Conservation (phyloP, 2,888 invertebrate species). For the Heliconius cydno region DNA sequence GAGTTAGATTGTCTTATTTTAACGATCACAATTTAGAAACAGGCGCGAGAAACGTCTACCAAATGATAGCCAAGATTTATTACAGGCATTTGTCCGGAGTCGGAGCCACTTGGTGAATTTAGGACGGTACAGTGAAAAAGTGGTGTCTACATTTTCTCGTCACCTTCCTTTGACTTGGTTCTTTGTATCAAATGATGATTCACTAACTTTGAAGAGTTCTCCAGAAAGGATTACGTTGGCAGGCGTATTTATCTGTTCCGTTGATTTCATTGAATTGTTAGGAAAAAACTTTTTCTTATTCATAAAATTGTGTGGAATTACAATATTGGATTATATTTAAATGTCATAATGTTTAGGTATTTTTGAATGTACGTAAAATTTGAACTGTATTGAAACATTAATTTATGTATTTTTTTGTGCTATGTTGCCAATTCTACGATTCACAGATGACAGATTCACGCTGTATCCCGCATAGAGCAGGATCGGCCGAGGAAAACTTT, state of each 20-base stretch:
- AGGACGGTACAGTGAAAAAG: constrained; percentile 46
- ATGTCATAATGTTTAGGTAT: too few relatives aligned
- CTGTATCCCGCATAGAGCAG: too few relatives aligned
- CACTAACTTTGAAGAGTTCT: constrained; percentile 31
- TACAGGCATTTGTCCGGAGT: constrained; percentile 49
- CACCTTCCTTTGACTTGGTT: constrained; percentile 48
- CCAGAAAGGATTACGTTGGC: constrained; percentile 11
- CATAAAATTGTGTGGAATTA: too few relatives aligned
- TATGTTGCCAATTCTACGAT: too few relatives aligned
- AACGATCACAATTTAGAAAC: constrained; percentile 48
- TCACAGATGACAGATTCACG: too few relatives aligned
- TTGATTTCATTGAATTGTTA: neutral
- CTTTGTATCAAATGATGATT: constrained; percentile 44
- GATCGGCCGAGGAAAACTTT: too few relatives aligned
- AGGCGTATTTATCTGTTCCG: neutral
- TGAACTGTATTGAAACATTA: too few relatives aligned
- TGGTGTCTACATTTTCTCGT: constrained; percentile 45
- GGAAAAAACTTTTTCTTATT: neutral
- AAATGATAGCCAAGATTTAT: constrained; percentile 55
- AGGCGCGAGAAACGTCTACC: constrained; percentile 47
- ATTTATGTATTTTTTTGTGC: too few relatives aligned
- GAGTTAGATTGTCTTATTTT: constrained; percentile 39
- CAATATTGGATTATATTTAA: too few relatives aligned
- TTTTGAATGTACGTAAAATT: too few relatives aligned
- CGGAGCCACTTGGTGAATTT: constrained; percentile 52